Evolutionary conservation across 2,888 invertebrate genomes (phyloP), one percentile per base, ranked within the genome.

Genomic region (Hyppa rectilinea): DNA sequence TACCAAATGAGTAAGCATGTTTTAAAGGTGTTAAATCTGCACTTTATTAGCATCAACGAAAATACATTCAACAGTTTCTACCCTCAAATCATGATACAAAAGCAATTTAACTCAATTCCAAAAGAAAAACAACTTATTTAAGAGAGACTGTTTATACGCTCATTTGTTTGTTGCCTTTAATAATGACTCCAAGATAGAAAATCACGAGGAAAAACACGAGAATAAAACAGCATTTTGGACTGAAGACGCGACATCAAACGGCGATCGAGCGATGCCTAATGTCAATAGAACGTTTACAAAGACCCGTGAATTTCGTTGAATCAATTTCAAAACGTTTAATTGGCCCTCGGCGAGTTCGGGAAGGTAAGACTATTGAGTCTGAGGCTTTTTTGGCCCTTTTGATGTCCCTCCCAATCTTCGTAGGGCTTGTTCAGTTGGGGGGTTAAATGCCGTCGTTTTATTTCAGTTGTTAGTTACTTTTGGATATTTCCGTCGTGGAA

Each of bases 271-370:
- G 71, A 75, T 75, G 76, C 56, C 88, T 87, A 90, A 91, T 90
- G 92, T 92, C 93, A 93, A 93, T 91, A 92, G 90, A 86, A 83
- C 91, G 89, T 92, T 91, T 88, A 92, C 90, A 92, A 92, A 92
- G 89, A 82, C 75, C 85, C 79, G 83, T 83, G 88, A 90, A 88
- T 90, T 90, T 91, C 85, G 82, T 34, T 87, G 93, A 94, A 92
- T 95, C 94, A 92, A 94, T 94, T 92, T 91, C 88, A 91, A 94
- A 80, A 94, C 93, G 92, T 91, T 94, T 95, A 95, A 95, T 95
- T 95, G 94, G 92, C 91, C 88, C 87, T 90, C 88, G 87, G 87
- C 85, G 85, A 86, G 85, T 87, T 75, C 34, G 65, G 80, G 82
- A 76, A 89, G 87, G 90, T 91, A 89, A 89, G 88, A 80, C 86